Percentiles rank a stretch among this genome's conserved stretches.
These are phyloP conservation scores for Latrodectus geometricus DNA, from an alignment of 1,140 invertebrate genomes.

Conservation along the genomic window DNA sequence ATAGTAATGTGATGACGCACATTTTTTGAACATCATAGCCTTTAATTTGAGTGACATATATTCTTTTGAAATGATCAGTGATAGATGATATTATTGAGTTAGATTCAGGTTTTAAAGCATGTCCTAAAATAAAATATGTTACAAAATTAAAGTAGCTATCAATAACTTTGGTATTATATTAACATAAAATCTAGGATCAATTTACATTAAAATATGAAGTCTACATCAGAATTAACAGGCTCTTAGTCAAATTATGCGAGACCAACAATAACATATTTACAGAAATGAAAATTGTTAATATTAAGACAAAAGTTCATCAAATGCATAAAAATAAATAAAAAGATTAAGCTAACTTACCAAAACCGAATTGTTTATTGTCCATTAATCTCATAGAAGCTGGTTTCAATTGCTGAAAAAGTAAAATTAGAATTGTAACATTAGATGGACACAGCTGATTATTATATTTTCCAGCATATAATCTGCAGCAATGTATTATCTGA, in stretches of 20 bases:
- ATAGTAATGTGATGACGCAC: slow-evolving; percentile 91
- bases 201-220: too few species aligned
- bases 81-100: slow-evolving; percentile 78
- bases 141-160: background rate
- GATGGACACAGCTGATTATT: background rate
- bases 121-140: slow-evolving; percentile 69
- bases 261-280: too few species aligned
- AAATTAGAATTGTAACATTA: background rate
- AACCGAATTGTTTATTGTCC: slow-evolving; percentile 97
- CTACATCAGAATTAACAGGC: too few species aligned
- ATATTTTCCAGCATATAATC: background rate
- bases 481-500: background rate
- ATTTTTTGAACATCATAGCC: slow-evolving; percentile 86
- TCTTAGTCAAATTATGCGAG: too few species aligned
- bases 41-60: slow-evolving; percentile 91
- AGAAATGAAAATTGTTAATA: too few species aligned
- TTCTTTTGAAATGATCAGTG: slow-evolving; percentile 85
- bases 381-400: slow-evolving; percentile 94
- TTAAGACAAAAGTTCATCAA: too few species aligned
- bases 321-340: too few species aligned
- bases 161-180: too few species aligned
- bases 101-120: slow-evolving; percentile 83
- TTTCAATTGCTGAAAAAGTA: slow-evolving; percentile 79
- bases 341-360: slow-evolving; percentile 74
- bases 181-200: too few species aligned